These are phyloP conservation scores for Parnassius orleans DNA, from an alignment of 2,888 invertebrate species.

Conservation along the genomic window DNA sequence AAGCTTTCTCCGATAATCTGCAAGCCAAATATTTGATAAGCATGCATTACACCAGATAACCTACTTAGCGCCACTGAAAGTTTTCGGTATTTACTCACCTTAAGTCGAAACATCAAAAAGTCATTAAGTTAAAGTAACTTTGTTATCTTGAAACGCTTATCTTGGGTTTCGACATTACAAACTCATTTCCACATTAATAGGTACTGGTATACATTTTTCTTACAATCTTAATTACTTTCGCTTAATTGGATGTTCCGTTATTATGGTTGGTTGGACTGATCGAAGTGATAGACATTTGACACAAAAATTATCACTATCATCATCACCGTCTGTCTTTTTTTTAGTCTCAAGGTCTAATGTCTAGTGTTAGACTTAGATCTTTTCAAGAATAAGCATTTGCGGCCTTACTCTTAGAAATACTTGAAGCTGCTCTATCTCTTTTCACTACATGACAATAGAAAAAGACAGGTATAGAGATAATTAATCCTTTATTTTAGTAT, in stretches of 20 bases:
- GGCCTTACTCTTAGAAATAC: no score
- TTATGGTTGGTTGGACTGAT: neutral
- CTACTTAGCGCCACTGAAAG: conserved; percentile 19
- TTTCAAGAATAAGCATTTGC: no score
- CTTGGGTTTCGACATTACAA: conserved; percentile 1
- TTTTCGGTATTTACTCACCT: conserved; percentile 12
- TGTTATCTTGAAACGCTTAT: conserved; percentile 13
- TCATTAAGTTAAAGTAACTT: conserved; percentile 1
- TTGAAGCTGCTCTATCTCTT: no score
- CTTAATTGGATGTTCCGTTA: neutral
- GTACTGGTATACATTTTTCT: neutral
- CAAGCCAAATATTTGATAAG: conserved; percentile 17
- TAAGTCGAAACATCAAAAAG: conserved; percentile 8
- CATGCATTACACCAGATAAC: conserved; percentile 17
- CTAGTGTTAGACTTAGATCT: no score
- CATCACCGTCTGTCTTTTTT: no score
- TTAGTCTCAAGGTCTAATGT: no score
- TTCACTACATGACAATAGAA: no score
- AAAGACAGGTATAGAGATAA: no score
- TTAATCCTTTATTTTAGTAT: no score
- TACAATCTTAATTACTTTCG: neutral
- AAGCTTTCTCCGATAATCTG: conserved; percentile 18
- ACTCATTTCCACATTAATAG: conserved; percentile 6
- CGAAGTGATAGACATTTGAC: no score
- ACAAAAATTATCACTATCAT: no score